Evolutionary conservation across 53 echinoderm and acorn worm genomes (phyloP), one percentile per base, ranked within the genome.

Genomic region (Henricia sp.): DNA sequence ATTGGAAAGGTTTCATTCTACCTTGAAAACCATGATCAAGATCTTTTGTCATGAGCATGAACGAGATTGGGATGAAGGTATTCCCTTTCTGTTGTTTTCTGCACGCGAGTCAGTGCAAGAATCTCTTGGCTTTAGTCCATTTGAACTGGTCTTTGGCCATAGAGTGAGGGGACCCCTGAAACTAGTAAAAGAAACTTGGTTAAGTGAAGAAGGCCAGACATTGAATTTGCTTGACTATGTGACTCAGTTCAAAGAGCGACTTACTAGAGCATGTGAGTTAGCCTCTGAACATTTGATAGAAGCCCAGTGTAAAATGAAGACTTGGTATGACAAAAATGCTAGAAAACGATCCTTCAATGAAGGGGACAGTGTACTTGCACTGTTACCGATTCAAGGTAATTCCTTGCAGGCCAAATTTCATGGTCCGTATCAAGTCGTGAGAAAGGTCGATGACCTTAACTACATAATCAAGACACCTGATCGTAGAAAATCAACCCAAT

Each of bases 21-120:
- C 88, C 1, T 40, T 93, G 6, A 91, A 93, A 36, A 93, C 72
- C 27, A 85, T 88, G 82, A 46, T 93, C 6, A 88, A 43, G n/a
- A 67, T 70, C 0, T 88, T 70, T 52, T 91, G 88, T 64, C 16
- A 68, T 36, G 83, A 86, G 9, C 24, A 13, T 44, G 46, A 69
- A 62, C 87, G 65, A 27, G 71, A 84, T 33, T 82, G 85, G 89
- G 89, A 82, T 40, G 77, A 84, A 63, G 88, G 91, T 21, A 17
- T 84, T 3, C 84, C 29, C 33, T 60, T 88, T 37, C 23, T 91
- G 48, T 23, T 91, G 52, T 91, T 91, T 63, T 84, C 87, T 20
- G 77, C 64, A 2, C 26, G 88, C 26, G 91, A 88, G 24, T 42
- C 76, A 24, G 70, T 76, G 13, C 91, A 91, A 58, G 87, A 87